phyloP scores from a whole-genome alignment of 2,113 vertebrate genomes.

The Eudorcas thomsonii region DNA sequence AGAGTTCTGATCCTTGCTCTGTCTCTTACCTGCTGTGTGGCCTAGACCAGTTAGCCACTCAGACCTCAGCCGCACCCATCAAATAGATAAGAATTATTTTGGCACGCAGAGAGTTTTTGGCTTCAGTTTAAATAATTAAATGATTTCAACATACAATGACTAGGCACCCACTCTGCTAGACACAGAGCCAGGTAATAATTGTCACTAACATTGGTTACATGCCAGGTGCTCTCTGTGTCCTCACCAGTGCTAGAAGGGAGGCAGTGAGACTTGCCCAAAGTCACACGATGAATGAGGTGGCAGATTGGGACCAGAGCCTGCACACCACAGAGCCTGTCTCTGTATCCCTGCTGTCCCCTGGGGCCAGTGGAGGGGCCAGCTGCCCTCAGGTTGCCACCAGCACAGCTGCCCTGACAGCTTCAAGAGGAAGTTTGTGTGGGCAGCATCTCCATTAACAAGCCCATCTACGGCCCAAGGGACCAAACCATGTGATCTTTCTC shows the following conservation, averaged over 20 bases:
- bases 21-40: not conserved
- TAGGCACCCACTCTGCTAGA: not conserved
- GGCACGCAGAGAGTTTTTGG: not conserved
- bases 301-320: not conserved
- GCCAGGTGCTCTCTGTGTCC: not conserved
- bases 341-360: not conserved
- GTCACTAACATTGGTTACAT: not conserved
- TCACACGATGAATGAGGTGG: not conserved
- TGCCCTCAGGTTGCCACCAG: not conserved
- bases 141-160: not conserved
- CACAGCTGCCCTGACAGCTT: not conserved
- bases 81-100: constrained; percentile 10
- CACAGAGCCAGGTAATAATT: not conserved
- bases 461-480: not conserved
- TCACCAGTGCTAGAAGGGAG: not conserved
- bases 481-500: not conserved
- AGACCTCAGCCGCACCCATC: not conserved
- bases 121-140: not conserved
- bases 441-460: not conserved
- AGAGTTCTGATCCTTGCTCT: not conserved
- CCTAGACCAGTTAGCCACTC: not conserved
- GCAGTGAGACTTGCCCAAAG: not conserved
- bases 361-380: not conserved
- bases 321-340: not conserved
- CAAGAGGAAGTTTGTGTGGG: not conserved